These are phyloP conservation scores for Zonotrichia leucophrys DNA, from an alignment of 2,113 vertebrate species.

Conservation along the genomic window DNA sequence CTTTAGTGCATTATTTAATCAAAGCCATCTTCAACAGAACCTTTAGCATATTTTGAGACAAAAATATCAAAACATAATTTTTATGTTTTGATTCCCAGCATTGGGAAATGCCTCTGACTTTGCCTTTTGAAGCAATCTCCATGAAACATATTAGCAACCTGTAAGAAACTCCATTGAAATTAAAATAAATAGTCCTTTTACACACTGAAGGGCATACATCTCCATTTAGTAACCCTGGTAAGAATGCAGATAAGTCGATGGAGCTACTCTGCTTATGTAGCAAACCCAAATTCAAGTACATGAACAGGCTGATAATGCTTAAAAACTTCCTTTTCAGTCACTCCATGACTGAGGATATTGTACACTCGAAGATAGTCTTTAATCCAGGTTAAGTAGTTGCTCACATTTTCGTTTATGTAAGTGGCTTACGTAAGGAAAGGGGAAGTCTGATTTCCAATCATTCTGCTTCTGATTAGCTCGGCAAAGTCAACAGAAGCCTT, in stretches of 20 bases:
- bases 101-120: neutral
- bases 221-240: neutral
- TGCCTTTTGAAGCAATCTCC: neutral
- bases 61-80: neutral
- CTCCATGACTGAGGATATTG: fast-evolving
- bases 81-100: neutral
- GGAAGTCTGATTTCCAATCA: neutral
- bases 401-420: neutral
- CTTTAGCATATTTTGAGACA: neutral
- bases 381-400: neutral
- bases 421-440: neutral
- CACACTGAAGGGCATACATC: neutral
- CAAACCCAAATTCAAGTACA: neutral
- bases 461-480: neutral
- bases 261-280: neutral
- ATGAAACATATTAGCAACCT: neutral
- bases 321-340: neutral
- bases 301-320: neutral
- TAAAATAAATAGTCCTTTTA: neutral
- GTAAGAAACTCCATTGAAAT: neutral
- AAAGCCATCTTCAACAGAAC: neutral
- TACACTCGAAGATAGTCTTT: neutral
- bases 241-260: neutral
- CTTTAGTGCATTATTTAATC: neutral
- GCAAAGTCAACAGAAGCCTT: neutral